These are phyloP conservation scores for Montipora capitata DNA, from an alignment of 92 coral and sea anemone species.

Conservation along the genomic window DNA sequence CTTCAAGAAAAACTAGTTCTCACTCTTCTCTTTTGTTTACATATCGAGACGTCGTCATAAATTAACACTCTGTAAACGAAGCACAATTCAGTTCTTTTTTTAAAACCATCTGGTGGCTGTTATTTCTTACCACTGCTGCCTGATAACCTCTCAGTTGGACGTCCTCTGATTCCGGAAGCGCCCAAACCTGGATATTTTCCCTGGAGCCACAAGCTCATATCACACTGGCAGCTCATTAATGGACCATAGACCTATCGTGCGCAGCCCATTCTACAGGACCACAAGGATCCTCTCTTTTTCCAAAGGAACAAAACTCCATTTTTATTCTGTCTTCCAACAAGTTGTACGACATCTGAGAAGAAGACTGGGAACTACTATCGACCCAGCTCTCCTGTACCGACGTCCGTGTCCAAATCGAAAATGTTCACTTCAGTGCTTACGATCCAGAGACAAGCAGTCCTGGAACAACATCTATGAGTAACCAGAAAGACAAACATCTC, in stretches of 20 bases:
- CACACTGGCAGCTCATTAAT: not conserved
- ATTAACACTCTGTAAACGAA: not conserved
- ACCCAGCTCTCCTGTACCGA: not conserved
- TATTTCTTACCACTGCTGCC: not conserved
- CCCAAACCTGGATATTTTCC: not conserved
- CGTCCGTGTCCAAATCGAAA: not conserved
- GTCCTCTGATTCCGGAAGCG: not conserved
- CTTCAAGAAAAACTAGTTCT: not conserved
- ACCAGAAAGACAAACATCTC: not conserved
- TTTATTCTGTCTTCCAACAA: not conserved
- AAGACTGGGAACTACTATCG: not conserved
- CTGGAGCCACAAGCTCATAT: not conserved
- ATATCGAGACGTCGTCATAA: not conserved
- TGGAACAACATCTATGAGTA: not conserved
- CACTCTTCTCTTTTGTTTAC: not conserved
- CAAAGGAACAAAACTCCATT: not conserved
- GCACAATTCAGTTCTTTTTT: not conserved
- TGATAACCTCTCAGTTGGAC: not conserved
- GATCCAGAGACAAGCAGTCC: too few species aligned
- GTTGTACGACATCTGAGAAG: not conserved
- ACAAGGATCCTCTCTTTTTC: slow-evolving; percentile 1
- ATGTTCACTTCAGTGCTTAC: too few species aligned
- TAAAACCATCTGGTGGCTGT: not conserved
- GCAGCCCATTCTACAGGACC: not conserved
- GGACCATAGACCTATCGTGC: not conserved